Percentiles rank a stretch among this genome's conserved stretches.
Evolutionary conservation across 1,140 invertebrate genomes (phyloP).

Genomic region (Neuroterus valhalla): DNA sequence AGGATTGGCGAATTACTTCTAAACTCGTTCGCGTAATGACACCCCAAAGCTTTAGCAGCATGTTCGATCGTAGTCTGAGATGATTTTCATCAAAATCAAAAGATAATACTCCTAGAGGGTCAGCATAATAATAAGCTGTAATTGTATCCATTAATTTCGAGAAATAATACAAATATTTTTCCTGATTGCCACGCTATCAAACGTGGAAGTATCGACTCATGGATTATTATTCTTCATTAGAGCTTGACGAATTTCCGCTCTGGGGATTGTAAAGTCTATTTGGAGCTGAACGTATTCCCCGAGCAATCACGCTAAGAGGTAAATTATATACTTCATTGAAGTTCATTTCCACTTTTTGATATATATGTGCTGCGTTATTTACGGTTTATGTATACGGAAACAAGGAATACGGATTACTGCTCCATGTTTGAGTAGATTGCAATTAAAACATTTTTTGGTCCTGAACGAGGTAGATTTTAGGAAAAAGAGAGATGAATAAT

Average conservation of each 20-base stretch:
- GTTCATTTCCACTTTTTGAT: too few relatives aligned
- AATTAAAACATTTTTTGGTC: background rate
- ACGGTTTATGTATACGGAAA: too few relatives aligned
- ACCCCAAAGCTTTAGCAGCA: background rate
- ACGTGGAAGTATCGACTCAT: too few relatives aligned
- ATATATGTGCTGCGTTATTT: too few relatives aligned
- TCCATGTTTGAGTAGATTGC: too few relatives aligned
- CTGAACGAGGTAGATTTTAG: background rate
- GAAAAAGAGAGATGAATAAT: slow-evolving; percentile 33
- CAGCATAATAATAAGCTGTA: background rate
- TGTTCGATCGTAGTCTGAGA: slow-evolving; percentile 1
- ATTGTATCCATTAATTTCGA: background rate
- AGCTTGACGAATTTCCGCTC: too few relatives aligned
- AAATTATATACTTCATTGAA: too few relatives aligned
- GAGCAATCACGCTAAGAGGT: too few relatives aligned
- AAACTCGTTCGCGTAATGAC: slow-evolving; percentile 6
- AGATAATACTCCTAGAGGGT: background rate
- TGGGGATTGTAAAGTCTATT: too few relatives aligned
- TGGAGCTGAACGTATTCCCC: too few relatives aligned
- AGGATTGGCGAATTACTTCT: slow-evolving; percentile 27
- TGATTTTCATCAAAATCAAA: slow-evolving; percentile 3
- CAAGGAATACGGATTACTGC: too few relatives aligned
- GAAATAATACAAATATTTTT: background rate
- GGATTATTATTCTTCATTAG: too few relatives aligned
- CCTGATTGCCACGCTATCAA: background rate